A percentile compares a stretch with the other conserved stretches of the same genome.
These are phyloP conservation scores for Pseudocheirus occidentalis DNA, from an alignment of 2,797 vertebrate species.

Conservation along the genomic window DNA sequence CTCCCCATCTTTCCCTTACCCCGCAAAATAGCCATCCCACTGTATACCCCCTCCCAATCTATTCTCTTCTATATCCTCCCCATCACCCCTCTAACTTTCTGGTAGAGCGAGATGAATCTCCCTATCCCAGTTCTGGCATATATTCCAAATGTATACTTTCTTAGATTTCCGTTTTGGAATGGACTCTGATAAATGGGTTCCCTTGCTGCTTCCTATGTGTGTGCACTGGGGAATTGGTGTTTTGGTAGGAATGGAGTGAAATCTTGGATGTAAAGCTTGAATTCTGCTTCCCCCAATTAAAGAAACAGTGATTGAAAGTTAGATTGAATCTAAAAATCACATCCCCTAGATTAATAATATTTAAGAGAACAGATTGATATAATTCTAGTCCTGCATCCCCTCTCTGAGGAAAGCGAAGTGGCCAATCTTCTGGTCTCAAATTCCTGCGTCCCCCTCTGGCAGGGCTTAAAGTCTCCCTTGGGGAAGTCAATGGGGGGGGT, in stretches of 20 bases:
- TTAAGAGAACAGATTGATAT: background rate
- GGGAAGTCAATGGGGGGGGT: background rate
- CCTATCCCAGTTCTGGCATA: too few species aligned
- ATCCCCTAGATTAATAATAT: background rate
- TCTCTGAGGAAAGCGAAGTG: background rate
- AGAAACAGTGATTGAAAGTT: background rate
- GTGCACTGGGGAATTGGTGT: background rate
- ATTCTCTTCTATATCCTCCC: too few species aligned
- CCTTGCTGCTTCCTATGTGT: background rate
- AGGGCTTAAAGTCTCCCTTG: background rate
- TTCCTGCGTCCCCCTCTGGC: too few species aligned
- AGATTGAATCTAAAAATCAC: background rate
- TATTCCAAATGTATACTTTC: background rate
- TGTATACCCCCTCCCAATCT: too few species aligned
- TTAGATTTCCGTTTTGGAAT: background rate
- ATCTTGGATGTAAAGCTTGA: background rate
- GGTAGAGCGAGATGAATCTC: too few species aligned
- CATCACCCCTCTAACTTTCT: too few species aligned
- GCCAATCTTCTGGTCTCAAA: background rate
- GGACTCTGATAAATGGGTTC: background rate
- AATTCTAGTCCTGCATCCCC: background rate
- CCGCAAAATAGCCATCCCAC: too few species aligned
- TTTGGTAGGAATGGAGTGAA: background rate
- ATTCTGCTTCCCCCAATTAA: background rate
- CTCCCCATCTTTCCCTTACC: too few species aligned